phyloP scores from a whole-genome alignment of 2,888 invertebrate genomes.

The Sthenelais limicola region DNA sequence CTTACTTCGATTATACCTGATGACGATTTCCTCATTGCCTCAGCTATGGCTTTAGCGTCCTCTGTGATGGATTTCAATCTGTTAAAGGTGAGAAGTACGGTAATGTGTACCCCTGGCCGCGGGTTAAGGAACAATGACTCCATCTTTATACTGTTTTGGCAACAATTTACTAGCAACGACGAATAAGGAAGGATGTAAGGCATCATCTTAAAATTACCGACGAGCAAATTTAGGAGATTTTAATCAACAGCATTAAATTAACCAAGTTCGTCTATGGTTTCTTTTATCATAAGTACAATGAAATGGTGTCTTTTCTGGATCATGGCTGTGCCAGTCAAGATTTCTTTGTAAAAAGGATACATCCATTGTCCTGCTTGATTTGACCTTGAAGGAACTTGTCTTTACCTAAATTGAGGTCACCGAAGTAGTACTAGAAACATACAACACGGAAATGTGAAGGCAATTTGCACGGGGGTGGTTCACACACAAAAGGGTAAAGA shows the following conservation, averaged over 20 bases:
- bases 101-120: slow-evolving; percentile 83
- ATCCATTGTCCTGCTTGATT: slow-evolving; percentile 85
- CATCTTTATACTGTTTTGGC: no score
- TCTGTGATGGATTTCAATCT: slow-evolving; percentile 80
- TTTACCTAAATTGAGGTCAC: slow-evolving; percentile 90
- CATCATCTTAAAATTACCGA: no score
- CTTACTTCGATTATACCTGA: slow-evolving; percentile 81
- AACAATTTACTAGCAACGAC: no score
- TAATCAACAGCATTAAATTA: no score
- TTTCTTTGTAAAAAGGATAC: slow-evolving; percentile 65
- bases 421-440: slow-evolving; percentile 81
- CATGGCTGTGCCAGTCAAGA: no score
- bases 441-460: neutral
- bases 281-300: no score
- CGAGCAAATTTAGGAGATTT: no score
- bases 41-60: slow-evolving; percentile 81
- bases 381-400: slow-evolving; percentile 95
- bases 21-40: slow-evolving; percentile 83
- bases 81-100: slow-evolving; percentile 89
- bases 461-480: no score
- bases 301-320: no score
- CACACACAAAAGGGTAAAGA: no score
- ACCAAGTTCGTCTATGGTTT: no score
- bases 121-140: slow-evolving; percentile 3
- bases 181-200: no score